Base-by-base conservation (phyloP, 2,888 invertebrate genomes). In the Dyspetes luteomarginatus region DNA sequence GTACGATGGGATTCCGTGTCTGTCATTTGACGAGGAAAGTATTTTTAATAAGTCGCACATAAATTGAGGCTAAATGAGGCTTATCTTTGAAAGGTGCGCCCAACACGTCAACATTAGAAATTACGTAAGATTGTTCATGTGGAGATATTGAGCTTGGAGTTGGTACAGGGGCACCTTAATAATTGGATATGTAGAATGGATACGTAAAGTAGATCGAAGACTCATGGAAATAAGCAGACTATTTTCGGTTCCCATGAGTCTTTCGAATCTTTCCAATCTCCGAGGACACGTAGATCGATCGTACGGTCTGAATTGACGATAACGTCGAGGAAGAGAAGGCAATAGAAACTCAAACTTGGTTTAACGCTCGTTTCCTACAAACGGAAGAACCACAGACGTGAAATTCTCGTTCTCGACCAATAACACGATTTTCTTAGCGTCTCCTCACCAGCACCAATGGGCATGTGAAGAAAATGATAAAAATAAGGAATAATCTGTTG, bases 351-450 rank as follows among this genome's bases (percentile, higher is more conserved):
- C 0, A 45, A 67, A 67, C 67, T 67, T 52, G 22, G 36, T 41
- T 67, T 52, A 22, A 28, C 26, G n/a, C 28, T 5, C 7, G 17
- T 22, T 36, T 36, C 52, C 52, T 67, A n/a, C 52, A 30, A 24
- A 41, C 52, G 50, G 52, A n/a, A 41, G 52, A 67, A 52, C 67
- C 41, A 41, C 22, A 52, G 36, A 67, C 30, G 30, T 24, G 22
- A 9, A 22, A 7, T 19, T 19, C 7, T 7, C 22, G n/a, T 15
- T 19, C 17, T 17, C 12, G 22, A 15, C 5, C 41, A 36, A 36
- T 22, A 52, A 41, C 36, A 15, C 7, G 52, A 50, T 67, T 41
- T 55, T 55, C 67, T 24, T 48, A 26, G 48, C 50, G 12, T 50
- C 50, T 4, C 22, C 50, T 50, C 50, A 36, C 0, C 12, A 2